Percentiles rank a stretch among this genome's conserved stretches.
Evolutionary conservation across 1,140 invertebrate species (phyloP).

Genomic region (Cotesia vestalis): DNA sequence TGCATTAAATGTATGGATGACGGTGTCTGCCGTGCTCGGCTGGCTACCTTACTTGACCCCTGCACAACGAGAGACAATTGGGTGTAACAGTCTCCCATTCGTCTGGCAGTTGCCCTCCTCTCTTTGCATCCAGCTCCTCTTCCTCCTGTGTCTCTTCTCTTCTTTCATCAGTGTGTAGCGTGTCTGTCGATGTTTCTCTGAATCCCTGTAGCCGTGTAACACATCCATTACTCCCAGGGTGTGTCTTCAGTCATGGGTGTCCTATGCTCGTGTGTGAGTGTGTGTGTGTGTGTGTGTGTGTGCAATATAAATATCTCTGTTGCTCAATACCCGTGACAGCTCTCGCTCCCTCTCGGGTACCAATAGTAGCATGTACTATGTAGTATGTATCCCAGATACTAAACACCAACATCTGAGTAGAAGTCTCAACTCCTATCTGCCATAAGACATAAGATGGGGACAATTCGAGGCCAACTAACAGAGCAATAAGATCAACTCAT

Average conservation of each 20-base stretch:
- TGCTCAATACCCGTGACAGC: too few species aligned
- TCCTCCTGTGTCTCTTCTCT: conserved; percentile 6
- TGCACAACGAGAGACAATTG: conserved; percentile 65
- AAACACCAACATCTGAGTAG: too few species aligned
- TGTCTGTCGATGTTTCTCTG: conserved; percentile 55
- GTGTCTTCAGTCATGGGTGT: conserved; percentile 1
- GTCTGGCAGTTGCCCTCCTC: conserved; percentile 48
- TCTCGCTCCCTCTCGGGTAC: too few species aligned
- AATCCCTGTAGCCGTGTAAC: conserved; percentile 55
- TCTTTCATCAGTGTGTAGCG: not conserved
- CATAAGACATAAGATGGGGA: too few species aligned
- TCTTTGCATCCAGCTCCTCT: conserved; percentile 36
- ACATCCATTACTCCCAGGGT: conserved; percentile 48
- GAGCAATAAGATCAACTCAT: too few species aligned
- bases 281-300: too few species aligned
- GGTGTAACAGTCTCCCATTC: conserved; percentile 65
- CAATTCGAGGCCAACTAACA: too few species aligned
- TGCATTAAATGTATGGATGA: conserved; percentile 33
- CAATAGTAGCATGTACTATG: too few species aligned
- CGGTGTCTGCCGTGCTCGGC: conserved; percentile 51
- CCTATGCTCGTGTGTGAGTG: too few species aligned
- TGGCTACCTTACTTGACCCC: conserved; percentile 65
- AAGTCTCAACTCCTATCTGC: too few species aligned
- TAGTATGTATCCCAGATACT: too few species aligned
- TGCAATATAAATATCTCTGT: too few species aligned